These are phyloP conservation scores for Xestobium rufovillosum DNA, from an alignment of 2,888 invertebrate genomes.

Conservation along the genomic window DNA sequence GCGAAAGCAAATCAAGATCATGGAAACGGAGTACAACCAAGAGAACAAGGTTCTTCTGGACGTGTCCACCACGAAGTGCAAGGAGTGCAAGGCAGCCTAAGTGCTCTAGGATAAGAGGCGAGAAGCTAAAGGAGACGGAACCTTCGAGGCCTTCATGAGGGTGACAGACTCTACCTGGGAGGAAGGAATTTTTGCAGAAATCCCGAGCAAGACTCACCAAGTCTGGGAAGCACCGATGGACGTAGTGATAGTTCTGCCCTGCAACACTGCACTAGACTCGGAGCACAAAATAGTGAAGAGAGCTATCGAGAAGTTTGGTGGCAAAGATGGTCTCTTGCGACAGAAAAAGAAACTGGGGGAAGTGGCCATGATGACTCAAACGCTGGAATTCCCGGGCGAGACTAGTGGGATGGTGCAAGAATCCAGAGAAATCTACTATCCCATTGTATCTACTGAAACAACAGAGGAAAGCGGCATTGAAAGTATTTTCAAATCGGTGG, in stretches of 20 bases:
- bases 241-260: neutral
- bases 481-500: conserved; percentile 2
- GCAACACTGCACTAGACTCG: conserved; percentile 5
- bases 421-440: neutral
- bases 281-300: conserved; percentile 3
- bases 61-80: neutral
- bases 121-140: no score
- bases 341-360: conserved; percentile 11
- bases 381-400: neutral
- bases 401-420: neutral
- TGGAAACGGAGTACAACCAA: neutral
- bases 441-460: neutral
- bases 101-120: neutral
- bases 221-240: conserved; percentile 1
- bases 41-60: neutral
- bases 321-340: conserved; percentile 4
- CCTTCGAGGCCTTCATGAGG: neutral
- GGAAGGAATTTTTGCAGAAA: neutral
- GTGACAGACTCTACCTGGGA: neutral
- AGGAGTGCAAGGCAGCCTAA: neutral
- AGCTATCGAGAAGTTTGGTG: conserved; percentile 8
- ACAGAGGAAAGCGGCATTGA: neutral
- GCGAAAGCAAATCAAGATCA: neutral
- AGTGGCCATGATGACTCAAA: conserved; percentile 6
- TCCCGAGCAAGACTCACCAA: neutral